A percentile compares a stretch with the other conserved stretches of the same genome.
These are phyloP conservation scores for Copidosoma aretas DNA, from an alignment of 2,888 invertebrate genomes.

Conservation along the genomic window DNA sequence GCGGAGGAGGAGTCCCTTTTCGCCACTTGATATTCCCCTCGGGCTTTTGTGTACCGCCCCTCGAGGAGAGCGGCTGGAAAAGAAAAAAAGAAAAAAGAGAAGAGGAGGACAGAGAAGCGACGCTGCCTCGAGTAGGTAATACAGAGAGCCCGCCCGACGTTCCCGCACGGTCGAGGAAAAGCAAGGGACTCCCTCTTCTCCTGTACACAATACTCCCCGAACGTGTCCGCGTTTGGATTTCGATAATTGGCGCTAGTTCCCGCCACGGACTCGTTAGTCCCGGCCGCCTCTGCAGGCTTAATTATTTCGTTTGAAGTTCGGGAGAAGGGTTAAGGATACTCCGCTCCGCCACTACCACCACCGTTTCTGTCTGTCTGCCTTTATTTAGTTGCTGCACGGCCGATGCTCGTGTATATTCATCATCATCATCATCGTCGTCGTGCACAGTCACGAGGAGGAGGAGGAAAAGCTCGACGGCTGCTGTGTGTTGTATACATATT, in stretches of 20 bases:
- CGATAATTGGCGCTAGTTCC: conserved; percentile 61
- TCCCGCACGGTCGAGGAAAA: too few relatives aligned
- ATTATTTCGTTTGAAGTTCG: conserved; percentile 62
- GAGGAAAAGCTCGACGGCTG: background rate
- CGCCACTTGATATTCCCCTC: conserved; percentile 19
- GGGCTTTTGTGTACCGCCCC: background rate
- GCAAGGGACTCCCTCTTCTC: too few relatives aligned
- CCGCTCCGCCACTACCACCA: conserved; percentile 14
- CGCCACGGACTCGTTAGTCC: conserved; percentile 57
- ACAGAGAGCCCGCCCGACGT: background rate
- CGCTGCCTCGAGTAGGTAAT: background rate
- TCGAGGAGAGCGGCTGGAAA: conserved; percentile 22
- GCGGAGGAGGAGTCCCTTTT: background rate
- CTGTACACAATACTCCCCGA: background rate
- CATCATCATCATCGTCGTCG: too few relatives aligned
- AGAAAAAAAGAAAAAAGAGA: conserved; percentile 1
- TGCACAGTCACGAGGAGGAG: too few relatives aligned
- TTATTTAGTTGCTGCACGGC: background rate
- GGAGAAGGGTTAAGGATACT: conserved; percentile 49
- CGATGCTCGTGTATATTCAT: conserved; percentile 5
- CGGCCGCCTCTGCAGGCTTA: conserved; percentile 48
- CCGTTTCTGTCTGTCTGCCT: background rate
- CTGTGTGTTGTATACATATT: too few relatives aligned
- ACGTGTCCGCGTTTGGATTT: conserved; percentile 47
- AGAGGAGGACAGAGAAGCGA: background rate